Evolutionary conservation across 2,113 vertebrate species (phyloP), one percentile per base, ranked within the genome.

Genomic region (Ochotona curzoniae): DNA sequence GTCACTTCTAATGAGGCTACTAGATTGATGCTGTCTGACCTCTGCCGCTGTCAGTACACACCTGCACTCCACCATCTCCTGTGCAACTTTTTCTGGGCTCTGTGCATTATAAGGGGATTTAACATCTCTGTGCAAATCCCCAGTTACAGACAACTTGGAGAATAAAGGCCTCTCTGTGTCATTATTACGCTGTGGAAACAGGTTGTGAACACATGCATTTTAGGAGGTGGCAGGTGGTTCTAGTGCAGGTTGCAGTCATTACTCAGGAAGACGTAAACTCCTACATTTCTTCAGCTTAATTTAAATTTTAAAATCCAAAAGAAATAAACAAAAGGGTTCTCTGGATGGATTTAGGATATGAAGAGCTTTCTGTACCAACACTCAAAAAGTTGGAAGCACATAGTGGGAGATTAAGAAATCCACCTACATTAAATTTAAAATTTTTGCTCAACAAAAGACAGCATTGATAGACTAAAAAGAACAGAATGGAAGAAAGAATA

Each of bases 231-330:
- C 70, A 57, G 32, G 32, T 83, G 25, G 71, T 57, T 57, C 87
- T 51, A 57, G 21, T 63, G 63, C 57, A 49, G 7, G 11, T 32
- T 32, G 4, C 13, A 54, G 49, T 20, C 25, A 47, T 63, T 70
- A 63, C 47, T 26, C 3, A 83, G 32, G 8, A 30, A 90, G 11
- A 15, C 57, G 71, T 14, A 70, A 83, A 90, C 2, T 12, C 32
- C 25, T 78, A 21, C 25, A 78, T 51, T 93, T 90, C 18, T 70
- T 82, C 30, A 87, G 76, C 7, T 78, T 90, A 35, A 82, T 71
- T 60, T 71, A 93, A 60, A 60, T 15, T 79, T 57, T 67, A 88
- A 74, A 90, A 87, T 64, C 70, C 90, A 82, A 20, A 71, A 71
- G 4, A 71, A 93, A 83, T 13, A 57, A 57, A 14, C 54, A 49